phyloP scores from a whole-genome alignment of 2,888 invertebrate genomes.

The Eristalinus sepulchralis region DNA sequence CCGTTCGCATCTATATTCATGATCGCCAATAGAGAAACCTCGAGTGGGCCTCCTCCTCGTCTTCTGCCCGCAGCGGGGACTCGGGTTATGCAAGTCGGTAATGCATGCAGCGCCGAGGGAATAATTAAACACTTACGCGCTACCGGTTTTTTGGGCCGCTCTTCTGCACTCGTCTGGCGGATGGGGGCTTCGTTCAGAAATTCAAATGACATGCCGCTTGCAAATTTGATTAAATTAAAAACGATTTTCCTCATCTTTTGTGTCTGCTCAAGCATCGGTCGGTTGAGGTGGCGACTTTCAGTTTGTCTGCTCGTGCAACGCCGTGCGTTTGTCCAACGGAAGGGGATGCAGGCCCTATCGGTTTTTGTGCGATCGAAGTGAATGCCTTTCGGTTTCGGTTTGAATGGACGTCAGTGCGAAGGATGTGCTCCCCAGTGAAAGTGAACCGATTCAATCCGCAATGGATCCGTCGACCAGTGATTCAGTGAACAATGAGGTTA shows the following conservation, averaged over 20 bases:
- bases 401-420: background rate
- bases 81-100: background rate
- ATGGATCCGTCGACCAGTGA: background rate
- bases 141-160: background rate
- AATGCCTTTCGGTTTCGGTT: background rate
- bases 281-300: background rate
- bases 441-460: background rate
- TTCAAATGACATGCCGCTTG: slow-evolving; percentile 19
- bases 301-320: background rate
- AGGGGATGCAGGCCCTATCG: background rate
- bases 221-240: slow-evolving; percentile 22
- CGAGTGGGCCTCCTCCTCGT: background rate
- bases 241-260: background rate
- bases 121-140: background rate
- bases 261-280: slow-evolving; percentile 14
- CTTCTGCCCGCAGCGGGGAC: background rate
- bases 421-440: background rate
- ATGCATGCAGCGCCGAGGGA: background rate
- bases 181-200: background rate
- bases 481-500: background rate
- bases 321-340: background rate
- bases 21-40: background rate
- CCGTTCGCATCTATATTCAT: background rate
- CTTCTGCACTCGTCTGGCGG: background rate
- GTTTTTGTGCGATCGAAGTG: background rate